Evolutionary conservation across 2,797 vertebrate genomes (phyloP).

Genomic region (Danio kyathit): DNA sequence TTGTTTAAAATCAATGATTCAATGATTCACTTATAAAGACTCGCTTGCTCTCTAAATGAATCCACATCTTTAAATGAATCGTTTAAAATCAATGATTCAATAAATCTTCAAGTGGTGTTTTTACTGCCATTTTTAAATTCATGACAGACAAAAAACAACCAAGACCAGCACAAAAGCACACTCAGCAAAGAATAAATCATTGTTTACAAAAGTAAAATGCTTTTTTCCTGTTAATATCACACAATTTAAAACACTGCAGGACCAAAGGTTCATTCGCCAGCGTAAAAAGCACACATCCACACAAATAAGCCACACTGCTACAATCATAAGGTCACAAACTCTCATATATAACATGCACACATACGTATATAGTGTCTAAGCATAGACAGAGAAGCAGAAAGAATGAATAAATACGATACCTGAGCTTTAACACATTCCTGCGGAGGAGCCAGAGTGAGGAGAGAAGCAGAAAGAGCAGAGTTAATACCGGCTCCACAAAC

Average conservation of each 20-base stretch:
- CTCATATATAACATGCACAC: constrained; percentile 5
- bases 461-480: constrained; percentile 86
- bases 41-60: no score
- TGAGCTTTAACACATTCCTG: constrained; percentile 97
- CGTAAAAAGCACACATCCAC: constrained; percentile 5
- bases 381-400: constrained; percentile 65
- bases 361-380: constrained; percentile 3
- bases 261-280: neutral
- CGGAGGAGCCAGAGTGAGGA: constrained; percentile 87
- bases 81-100: no score
- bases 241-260: neutral
- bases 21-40: no score
- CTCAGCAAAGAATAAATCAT: no score
- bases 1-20: no score
- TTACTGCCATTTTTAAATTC: no score
- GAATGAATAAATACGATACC: constrained; percentile 89
- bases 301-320: neutral
- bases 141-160: no score
- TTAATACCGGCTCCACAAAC: neutral
- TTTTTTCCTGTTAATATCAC: neutral
- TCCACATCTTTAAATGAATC: no score
- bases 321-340: neutral
- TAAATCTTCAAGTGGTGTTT: no score
- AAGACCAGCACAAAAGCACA: no score
- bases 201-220: no score